These are phyloP conservation scores for Ovis aries DNA, from an alignment of 2,113 vertebrate species.

Conservation along the genomic window ARS-UI_Ramb_v3.0 NC_056057.1:79994501-79995000, in stretches of 20 bases:
- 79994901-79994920: background rate
- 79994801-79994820: background rate
- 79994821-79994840: background rate
- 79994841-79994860: background rate
- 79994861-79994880: background rate
- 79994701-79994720: background rate
- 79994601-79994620: background rate
- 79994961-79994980: background rate
- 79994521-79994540: background rate
- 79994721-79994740: background rate
- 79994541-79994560: background rate
- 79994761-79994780: background rate
- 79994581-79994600: background rate
- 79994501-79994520: background rate
- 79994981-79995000: background rate
- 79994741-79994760: background rate
- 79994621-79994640: background rate
- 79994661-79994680: background rate
- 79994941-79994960: background rate
- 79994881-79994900: background rate
- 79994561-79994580: background rate
- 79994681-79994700: background rate
- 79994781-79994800: background rate
- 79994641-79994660: background rate
- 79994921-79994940: background rate